phyloP scores from a whole-genome alignment of 1,140 invertebrate genomes.

The Papilio polytes region DNA sequence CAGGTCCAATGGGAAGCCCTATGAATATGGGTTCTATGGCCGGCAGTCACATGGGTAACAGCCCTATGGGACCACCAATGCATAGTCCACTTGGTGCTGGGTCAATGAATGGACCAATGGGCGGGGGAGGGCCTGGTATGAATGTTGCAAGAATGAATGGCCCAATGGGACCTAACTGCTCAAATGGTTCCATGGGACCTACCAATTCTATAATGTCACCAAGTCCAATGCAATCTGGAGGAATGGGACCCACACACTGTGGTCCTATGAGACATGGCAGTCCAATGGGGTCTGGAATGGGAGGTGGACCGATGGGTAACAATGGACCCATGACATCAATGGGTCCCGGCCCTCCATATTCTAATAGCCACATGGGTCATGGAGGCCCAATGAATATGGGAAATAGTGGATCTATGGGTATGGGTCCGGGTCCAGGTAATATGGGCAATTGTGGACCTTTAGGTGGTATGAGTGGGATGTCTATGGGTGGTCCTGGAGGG shows the following conservation, averaged over 20 bases:
- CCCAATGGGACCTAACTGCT: slow-evolving; percentile 81
- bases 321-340: slow-evolving; percentile 82
- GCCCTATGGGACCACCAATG: slow-evolving; percentile 86
- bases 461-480: slow-evolving; percentile 86
- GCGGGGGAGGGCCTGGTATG: slow-evolving; percentile 82
- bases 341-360: slow-evolving; percentile 79
- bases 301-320: slow-evolving; percentile 79
- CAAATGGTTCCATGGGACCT: slow-evolving; percentile 80
- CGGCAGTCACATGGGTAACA: slow-evolving; percentile 86
- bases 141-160: slow-evolving; percentile 83
- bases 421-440: slow-evolving; percentile 84
- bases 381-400: slow-evolving; percentile 84
- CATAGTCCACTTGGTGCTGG: slow-evolving; percentile 82
- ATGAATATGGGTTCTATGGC: slow-evolving; percentile 86
- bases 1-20: slow-evolving; percentile 89
- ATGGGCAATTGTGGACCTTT: slow-evolving; percentile 85
- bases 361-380: slow-evolving; percentile 77
- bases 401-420: slow-evolving; percentile 81
- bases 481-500: slow-evolving; percentile 85
- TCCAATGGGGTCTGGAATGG: slow-evolving; percentile 80
- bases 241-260: slow-evolving; percentile 81
- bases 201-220: slow-evolving; percentile 82
- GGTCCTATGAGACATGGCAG: slow-evolving; percentile 83
- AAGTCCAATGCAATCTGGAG: slow-evolving; percentile 79
- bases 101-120: slow-evolving; percentile 83